phyloP scores from a whole-genome alignment of 2,888 invertebrate species.

The Nematopogon swammerdamellus region DNA sequence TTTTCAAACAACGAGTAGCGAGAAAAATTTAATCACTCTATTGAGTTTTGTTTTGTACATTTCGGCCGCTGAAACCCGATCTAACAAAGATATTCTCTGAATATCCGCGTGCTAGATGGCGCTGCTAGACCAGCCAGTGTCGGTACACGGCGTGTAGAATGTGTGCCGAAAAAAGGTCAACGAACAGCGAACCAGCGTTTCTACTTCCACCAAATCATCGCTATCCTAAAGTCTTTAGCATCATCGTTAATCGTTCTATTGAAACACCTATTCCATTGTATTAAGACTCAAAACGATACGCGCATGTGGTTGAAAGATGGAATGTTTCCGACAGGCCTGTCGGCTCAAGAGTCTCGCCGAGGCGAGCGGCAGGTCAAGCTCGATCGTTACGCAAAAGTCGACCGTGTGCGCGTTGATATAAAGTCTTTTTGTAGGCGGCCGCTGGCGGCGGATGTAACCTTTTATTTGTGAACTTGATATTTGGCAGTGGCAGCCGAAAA shows the following conservation, averaged over 20 bases:
- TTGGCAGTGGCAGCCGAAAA: conserved; percentile 49
- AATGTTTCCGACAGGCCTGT: too few species aligned
- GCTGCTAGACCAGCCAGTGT: neutral
- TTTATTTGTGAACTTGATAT: conserved; percentile 3
- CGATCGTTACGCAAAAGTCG: neutral
- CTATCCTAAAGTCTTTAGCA: neutral
- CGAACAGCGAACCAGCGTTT: conserved; percentile 53
- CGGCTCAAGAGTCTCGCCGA: neutral
- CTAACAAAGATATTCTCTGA: neutral
- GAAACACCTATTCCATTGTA: neutral
- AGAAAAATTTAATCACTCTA: too few species aligned
- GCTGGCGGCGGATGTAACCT: neutral
- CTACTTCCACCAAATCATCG: conserved; percentile 25
- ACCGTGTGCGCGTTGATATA: neutral
- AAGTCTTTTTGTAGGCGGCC: neutral
- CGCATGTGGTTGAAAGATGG: too few species aligned
- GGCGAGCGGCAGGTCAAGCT: neutral
- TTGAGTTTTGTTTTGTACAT: too few species aligned
- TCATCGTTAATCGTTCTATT: neutral
- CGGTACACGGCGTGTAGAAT: conserved; percentile 18
- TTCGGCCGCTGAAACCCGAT: neutral
- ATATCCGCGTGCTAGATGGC: neutral
- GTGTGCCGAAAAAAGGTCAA: conserved; percentile 53
- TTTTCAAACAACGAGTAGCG: too few species aligned
- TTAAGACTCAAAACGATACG: neutral